Evolutionary conservation across 2,113 vertebrate genomes (phyloP).

Genomic region (Larimichthys crocea): DNA sequence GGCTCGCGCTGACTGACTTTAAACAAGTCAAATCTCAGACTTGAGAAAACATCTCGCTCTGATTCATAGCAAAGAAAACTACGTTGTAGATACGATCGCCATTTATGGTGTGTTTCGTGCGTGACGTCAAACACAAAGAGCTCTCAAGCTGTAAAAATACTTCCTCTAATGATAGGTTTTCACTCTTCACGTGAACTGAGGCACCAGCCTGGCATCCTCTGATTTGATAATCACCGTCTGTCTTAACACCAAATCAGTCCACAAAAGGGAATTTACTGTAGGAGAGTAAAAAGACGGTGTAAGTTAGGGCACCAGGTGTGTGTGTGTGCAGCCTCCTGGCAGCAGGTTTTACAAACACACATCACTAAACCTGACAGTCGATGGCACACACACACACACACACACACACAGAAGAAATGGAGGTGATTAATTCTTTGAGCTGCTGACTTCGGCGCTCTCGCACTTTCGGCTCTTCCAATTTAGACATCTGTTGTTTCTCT

Average conservation of each 20-base stretch:
- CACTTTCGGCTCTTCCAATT: conserved; percentile 25
- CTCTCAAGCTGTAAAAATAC: not conserved
- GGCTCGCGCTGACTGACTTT: not conserved
- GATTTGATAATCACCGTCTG: conserved; percentile 40
- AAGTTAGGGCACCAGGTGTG: conserved; percentile 32
- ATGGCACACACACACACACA: conserved; percentile 14
- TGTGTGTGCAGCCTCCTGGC: conserved; percentile 8
- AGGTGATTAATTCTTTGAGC: conserved; percentile 44
- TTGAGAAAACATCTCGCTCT: not conserved
- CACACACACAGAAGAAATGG: conserved; percentile 19
- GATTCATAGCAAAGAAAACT: not conserved
- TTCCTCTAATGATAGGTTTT: not conserved
- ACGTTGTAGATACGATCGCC: not conserved
- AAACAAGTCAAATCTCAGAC: not conserved
- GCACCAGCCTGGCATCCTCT: not conserved
- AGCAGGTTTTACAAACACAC: conserved; percentile 16
- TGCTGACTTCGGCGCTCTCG: conserved; percentile 15
- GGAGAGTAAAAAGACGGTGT: not conserved
- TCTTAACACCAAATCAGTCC: not conserved
- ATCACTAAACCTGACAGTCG: not conserved
- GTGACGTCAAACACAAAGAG: not conserved
- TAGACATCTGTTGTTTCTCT: conserved; percentile 12
- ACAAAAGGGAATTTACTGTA: not conserved
- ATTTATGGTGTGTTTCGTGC: no score
- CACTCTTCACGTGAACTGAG: not conserved